Evolutionary conservation across 2,888 invertebrate species (phyloP).

Genomic region (Pachydiplax longipennis): DNA sequence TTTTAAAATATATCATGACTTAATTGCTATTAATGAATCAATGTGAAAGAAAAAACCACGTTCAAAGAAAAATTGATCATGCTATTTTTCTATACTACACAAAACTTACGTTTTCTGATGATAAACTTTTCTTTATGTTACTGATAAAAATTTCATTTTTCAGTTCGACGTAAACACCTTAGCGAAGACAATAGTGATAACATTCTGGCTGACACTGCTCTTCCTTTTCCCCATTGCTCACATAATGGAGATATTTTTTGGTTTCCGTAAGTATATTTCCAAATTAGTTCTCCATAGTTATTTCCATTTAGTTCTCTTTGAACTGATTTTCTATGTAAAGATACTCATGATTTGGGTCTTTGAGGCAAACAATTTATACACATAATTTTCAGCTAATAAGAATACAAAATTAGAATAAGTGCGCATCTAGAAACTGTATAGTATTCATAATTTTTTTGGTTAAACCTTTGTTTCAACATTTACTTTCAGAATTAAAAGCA

Average conservation of each 20-base stretch:
- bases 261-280: not conserved
- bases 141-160: not conserved
- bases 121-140: not conserved
- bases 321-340: too few species aligned
- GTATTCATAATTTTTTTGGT: too few species aligned
- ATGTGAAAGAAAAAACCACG: not conserved
- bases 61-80: not conserved
- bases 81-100: not conserved
- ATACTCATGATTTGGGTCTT: too few species aligned
- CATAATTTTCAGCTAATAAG: too few species aligned
- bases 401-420: too few species aligned
- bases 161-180: constrained; percentile 6
- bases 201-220: not conserved
- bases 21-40: not conserved
- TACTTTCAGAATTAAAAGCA: too few species aligned
- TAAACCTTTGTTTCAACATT: too few species aligned
- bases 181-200: not conserved
- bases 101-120: not conserved
- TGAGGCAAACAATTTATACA: too few species aligned
- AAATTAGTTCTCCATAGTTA: too few species aligned
- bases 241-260: not conserved
- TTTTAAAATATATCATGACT: not conserved
- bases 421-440: too few species aligned
- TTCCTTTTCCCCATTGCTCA: not conserved
- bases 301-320: too few species aligned